Base-by-base conservation (phyloP, 2,113 vertebrate species). In the Tamias sibiricus region DNA sequence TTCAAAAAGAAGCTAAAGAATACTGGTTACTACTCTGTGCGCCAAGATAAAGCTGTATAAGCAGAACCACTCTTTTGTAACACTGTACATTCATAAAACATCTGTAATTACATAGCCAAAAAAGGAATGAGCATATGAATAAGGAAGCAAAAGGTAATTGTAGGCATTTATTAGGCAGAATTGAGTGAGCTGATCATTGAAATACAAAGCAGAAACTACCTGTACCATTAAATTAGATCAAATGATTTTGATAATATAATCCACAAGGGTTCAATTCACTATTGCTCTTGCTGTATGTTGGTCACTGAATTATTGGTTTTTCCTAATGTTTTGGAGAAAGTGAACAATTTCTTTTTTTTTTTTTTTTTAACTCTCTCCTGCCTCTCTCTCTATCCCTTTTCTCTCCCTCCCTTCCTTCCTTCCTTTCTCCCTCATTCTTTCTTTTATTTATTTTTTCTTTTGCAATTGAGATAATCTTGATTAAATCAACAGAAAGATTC, bases 131-230 rank as follows among this genome's bases (percentile, higher is more conserved):
- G 13, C 68, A 75, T 40, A 59, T 95, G 76, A 92, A 74, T 76
- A 88, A 77, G 52, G 47, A 84, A 87, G n/a, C 32, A 54, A 94
- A 77, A 75, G 24, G 40, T 89, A 95, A 95, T 79, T 85, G 76
- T 24, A 96, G 37, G 19, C 85, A 81, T 86, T 76, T 68, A 91
- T 90, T 87, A 85, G 77, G 20, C 7, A 82, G 81, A 72, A 82
- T 5, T 92, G 35, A 94, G 87, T 22, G 90, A 87, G 9, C 40
- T 64, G 42, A 66, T 84, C 24, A 44, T 81, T 90, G 76, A 97
- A 82, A 97, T 87, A 87, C 37, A 85, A 95, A 97, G 59, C 32
- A 77, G 80, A 92, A 79, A 77, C 52, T 81, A 90, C 92, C 79
- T 90, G 28, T 88, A 20, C 68, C 62, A 47, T 85, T 95, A 95